phyloP scores from a whole-genome alignment of 2,113 vertebrate species.

The Octodon degus region DNA sequence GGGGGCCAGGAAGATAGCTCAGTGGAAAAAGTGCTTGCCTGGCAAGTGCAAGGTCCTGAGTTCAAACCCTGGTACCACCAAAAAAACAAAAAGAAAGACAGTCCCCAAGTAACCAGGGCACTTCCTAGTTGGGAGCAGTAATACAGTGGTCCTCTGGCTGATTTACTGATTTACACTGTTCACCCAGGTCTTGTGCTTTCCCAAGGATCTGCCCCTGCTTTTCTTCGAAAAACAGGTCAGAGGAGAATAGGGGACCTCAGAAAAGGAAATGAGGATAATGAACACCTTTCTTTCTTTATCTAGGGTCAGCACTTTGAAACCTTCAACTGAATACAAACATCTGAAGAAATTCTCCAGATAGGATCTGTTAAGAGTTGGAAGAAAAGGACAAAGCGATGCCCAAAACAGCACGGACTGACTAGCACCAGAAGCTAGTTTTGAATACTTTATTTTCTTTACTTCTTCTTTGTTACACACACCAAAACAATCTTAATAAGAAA shows the following conservation, averaged over 20 bases:
- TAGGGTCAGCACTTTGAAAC: constrained; percentile 10
- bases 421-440: neutral
- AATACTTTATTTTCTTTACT: constrained; percentile 12
- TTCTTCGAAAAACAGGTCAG: constrained; percentile 12
- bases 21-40: no score
- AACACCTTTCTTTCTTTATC: constrained; percentile 15
- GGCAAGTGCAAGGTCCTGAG: no score
- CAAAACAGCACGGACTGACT: neutral
- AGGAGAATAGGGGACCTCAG: neutral
- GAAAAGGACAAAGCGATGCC: neutral
- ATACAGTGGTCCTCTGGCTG: neutral
- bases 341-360: neutral
- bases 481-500: constrained; percentile 3
- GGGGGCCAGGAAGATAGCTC: no score
- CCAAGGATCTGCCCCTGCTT: neutral
- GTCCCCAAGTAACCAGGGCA: neutral
- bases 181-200: neutral
- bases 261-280: constrained; percentile 15
- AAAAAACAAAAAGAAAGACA: neutral
- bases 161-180: neutral
- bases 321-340: neutral
- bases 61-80: no score
- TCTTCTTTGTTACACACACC: neutral
- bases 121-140: neutral
- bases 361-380: neutral